Base-by-base conservation (phyloP, 1,140 invertebrate species). In the Armadillidium nasatum region DNA sequence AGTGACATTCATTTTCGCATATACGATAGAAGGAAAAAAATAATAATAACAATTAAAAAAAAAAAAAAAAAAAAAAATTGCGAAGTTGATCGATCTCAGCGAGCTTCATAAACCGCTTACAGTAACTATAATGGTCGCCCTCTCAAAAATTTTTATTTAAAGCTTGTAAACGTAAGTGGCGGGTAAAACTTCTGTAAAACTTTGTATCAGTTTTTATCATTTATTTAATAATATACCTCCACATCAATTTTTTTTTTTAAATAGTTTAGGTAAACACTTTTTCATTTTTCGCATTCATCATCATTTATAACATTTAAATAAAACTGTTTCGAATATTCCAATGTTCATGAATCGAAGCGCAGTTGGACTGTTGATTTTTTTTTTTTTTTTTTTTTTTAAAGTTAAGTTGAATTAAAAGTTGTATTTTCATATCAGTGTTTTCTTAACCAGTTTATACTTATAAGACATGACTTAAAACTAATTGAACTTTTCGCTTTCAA, bases 261-360 rank as follows among this genome's bases (percentile, higher is more conserved):
- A 60, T 60, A 60, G 50, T 60, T 60, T 60, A 60, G 19, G 7
- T 15, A 4, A 60, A 1, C 50, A 60, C 50, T 19, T 60, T 60
- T 60, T 60, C 50, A 60, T 60, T 60, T 15, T 60, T 15, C 11
- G 2, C 11, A 15, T 60, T 60, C 50, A 60, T 60, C 19, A 60
- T 60, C 19, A 15, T 60, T 60, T 60, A 60, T 60, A 13, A 60
- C 19, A 7, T 60, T 60, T 15, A 15, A 60, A 60, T 60, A 60
- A 60, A 13, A 60, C 50, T 19, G 50, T 60, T 60, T 60, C 50
- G 50, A 19, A 60, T 60, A 60, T 60, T 60, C 50, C 50, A 60
- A 60, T 60, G 19, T 60, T 60, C 50, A 15, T 60, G 50, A 60
- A 60, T 60, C 50, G 50, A 60, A 60, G 50, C 50, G 50, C 50